These are phyloP conservation scores for Eilema depressum DNA, from an alignment of 2,888 invertebrate genomes.

Conservation along the genomic window DNA sequence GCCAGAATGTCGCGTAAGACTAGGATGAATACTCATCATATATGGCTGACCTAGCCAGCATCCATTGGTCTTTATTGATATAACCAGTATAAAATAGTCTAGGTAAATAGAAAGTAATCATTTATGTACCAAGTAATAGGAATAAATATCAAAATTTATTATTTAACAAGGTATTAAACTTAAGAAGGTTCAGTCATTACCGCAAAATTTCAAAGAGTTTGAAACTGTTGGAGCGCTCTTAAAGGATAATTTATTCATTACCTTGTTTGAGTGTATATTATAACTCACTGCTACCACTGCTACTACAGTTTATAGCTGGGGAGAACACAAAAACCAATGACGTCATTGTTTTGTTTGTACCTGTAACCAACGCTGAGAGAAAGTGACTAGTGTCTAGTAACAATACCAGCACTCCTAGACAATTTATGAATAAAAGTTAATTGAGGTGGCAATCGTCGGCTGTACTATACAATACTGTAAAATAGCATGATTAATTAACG, in stretches of 20 bases:
- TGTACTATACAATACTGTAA: too few species aligned
- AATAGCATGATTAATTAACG: too few species aligned
- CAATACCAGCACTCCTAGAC: too few species aligned
- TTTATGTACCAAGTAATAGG: neutral
- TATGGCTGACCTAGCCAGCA: too few species aligned
- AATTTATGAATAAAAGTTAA: too few species aligned
- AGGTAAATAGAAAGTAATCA: neutral
- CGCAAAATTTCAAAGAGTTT: slow-evolving; percentile 10
- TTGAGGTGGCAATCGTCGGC: too few species aligned
- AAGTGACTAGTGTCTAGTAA: too few species aligned
- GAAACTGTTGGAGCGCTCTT: slow-evolving; percentile 8
- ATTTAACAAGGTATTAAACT: slow-evolving; percentile 5
- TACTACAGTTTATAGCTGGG: neutral
- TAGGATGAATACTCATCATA: too few species aligned
- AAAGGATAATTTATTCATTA: slow-evolving; percentile 12
- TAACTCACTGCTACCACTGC: neutral
- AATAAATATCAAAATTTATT: neutral
- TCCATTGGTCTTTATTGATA: neutral
- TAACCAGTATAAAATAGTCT: neutral
- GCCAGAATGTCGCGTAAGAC: too few species aligned
- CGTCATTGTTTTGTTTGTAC: neutral
- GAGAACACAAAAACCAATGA: neutral
- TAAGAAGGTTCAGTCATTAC: slow-evolving; percentile 14
- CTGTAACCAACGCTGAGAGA: too few species aligned
- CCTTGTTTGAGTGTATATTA: slow-evolving; percentile 9